These are phyloP conservation scores for Acanthosepion lycidas DNA, from an alignment of 2,888 invertebrate species.

Conservation along the genomic window DNA sequence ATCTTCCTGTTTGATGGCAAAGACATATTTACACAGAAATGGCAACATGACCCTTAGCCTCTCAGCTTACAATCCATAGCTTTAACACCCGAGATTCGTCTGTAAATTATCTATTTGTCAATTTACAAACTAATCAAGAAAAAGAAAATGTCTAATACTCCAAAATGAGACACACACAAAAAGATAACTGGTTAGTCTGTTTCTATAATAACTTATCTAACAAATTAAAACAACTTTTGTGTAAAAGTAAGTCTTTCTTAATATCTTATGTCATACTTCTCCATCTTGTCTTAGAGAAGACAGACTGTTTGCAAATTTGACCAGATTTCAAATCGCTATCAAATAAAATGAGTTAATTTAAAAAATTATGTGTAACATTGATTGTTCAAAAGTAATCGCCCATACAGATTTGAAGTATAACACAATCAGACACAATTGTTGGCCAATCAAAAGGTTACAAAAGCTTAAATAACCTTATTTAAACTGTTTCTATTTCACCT, in stretches of 20 bases:
- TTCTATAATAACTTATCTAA: background rate
- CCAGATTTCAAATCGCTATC: background rate
- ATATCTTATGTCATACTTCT: background rate
- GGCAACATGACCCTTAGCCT: background rate
- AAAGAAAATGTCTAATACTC: background rate
- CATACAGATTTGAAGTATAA: background rate
- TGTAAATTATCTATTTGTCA: background rate
- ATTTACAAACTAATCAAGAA: background rate
- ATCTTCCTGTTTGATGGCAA: no score
- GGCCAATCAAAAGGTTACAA: background rate
- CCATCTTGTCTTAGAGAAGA: background rate
- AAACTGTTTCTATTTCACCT: background rate
- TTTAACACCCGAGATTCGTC: background rate
- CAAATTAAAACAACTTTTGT: background rate
- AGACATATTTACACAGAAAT: background rate
- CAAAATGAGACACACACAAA: background rate
- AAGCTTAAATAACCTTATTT: constrained; percentile 6
- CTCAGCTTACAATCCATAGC: background rate
- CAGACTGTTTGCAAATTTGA: background rate
- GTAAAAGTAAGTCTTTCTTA: background rate
- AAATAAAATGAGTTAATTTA: background rate
- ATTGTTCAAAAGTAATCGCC: constrained; percentile 16
- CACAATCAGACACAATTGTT: constrained; percentile 6
- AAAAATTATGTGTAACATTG: background rate
- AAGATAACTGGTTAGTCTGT: background rate